phyloP scores from a whole-genome alignment of 2,888 invertebrate species.

The Drosophila mayaguana region DNA sequence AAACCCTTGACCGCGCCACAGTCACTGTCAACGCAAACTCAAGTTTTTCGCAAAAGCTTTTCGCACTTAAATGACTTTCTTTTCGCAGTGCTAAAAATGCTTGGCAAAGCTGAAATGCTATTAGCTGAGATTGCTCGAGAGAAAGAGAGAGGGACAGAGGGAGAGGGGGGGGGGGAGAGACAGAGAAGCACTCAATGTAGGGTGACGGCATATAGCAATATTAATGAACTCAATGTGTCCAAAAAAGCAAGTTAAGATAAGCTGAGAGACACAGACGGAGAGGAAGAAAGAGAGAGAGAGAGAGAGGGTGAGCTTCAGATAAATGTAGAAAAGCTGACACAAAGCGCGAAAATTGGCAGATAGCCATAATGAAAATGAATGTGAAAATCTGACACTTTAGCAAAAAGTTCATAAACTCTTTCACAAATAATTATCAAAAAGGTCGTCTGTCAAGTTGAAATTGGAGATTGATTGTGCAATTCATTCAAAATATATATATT shows the following conservation, averaged over 20 bases:
- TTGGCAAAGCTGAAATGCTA: slow-evolving; percentile 25
- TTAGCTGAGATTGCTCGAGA: slow-evolving; percentile 15
- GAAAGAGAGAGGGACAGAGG: neutral
- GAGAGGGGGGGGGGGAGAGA: neutral
- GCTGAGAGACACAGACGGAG: neutral
- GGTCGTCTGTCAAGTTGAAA: neutral
- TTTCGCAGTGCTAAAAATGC: slow-evolving; percentile 13
- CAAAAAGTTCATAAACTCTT: slow-evolving; percentile 5
- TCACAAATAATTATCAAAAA: neutral
- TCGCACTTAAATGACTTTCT: slow-evolving; percentile 47
- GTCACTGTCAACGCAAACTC: neutral
- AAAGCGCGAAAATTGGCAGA: slow-evolving; percentile 45
- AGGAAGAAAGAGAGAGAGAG: neutral
- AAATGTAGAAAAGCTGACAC: slow-evolving; percentile 25
- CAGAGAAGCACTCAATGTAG: neutral
- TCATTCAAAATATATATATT: neutral
- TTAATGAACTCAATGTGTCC: slow-evolving; percentile 46
- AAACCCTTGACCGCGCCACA: neutral
- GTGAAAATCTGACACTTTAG: slow-evolving; percentile 8
- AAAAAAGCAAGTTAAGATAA: neutral
- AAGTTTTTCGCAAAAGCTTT: slow-evolving; percentile 25
- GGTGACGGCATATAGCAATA: slow-evolving; percentile 29
- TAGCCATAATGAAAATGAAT: slow-evolving; percentile 44
- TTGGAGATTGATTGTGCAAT: slow-evolving; percentile 5
- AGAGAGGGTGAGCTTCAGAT: neutral